Percentiles rank a stretch among this genome's conserved stretches.
These are phyloP conservation scores for Orchesellides sinensis DNA, from an alignment of 2,888 invertebrate species.

Conservation along the genomic window DNA sequence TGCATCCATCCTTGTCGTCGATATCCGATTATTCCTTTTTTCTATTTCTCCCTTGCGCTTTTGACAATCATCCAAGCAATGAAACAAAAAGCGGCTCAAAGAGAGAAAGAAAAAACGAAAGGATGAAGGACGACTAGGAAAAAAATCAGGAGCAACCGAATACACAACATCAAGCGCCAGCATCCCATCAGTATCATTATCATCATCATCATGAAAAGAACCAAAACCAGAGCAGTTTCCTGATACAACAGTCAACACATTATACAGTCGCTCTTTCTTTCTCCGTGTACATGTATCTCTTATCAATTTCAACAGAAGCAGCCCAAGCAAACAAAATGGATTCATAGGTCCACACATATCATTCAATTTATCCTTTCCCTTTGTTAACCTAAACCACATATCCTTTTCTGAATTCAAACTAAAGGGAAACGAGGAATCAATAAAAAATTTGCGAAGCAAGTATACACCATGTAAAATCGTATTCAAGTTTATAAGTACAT, in stretches of 20 bases:
- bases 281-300: not conserved
- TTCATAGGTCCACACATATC: not conserved
- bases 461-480: no score
- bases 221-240: not conserved
- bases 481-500: no score
- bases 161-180: constrained; percentile 3
- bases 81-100: constrained; percentile 25
- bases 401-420: not conserved
- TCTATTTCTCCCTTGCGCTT: constrained; percentile 30
- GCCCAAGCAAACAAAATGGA: constrained; percentile 9
- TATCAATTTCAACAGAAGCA: constrained; percentile 4
- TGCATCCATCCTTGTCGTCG: constrained; percentile 36
- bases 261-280: not conserved
- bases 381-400: not conserved
- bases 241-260: not conserved
- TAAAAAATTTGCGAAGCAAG: no score
- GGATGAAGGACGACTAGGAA: constrained; percentile 7
- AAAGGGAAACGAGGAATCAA: not conserved
- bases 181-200: constrained; percentile 26
- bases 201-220: constrained; percentile 4
- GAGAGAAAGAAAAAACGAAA: constrained; percentile 1
- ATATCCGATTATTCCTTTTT: constrained; percentile 38
- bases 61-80: constrained; percentile 43
- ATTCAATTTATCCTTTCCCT: constrained; percentile 5
- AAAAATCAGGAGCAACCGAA: not conserved